phyloP scores from a whole-genome alignment of 2,113 vertebrate species.

The Protobothrops flavoviridis region DNA sequence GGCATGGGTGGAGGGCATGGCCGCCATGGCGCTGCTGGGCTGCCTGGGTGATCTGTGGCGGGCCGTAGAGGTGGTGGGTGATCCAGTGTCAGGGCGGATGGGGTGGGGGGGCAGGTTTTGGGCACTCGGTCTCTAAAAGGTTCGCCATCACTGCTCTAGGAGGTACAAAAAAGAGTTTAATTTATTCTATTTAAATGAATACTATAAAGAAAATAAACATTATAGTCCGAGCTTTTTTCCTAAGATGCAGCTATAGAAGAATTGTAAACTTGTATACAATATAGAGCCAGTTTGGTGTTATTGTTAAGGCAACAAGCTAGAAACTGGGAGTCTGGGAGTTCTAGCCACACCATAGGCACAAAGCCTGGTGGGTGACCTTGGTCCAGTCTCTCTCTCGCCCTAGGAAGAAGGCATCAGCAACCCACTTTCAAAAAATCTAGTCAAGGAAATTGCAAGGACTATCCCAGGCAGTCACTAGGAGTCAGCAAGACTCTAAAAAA shows the following conservation, averaged over 20 bases:
- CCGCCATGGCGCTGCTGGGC: too few species aligned
- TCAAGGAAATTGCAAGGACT: neutral
- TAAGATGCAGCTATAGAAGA: neutral
- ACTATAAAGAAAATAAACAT: neutral
- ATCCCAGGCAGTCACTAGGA: neutral
- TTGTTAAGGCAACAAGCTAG: neutral
- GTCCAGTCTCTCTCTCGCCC: neutral
- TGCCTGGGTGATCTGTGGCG: too few species aligned
- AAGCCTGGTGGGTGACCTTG: neutral
- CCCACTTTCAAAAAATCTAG: neutral
- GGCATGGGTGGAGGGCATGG: too few species aligned
- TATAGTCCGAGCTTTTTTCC: neutral
- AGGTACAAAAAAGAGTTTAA: neutral
- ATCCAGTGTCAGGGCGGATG: too few species aligned
- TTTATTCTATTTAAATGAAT: neutral
- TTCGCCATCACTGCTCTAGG: too few species aligned
- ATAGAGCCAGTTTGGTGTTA: neutral
- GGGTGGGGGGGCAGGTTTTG: too few species aligned
- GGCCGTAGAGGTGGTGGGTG: too few species aligned
- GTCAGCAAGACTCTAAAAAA: neutral
- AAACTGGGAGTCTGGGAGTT: neutral
- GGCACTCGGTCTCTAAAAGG: too few species aligned
- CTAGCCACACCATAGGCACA: neutral
- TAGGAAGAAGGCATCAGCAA: neutral
- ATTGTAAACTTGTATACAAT: neutral